Evolutionary conservation across 2,888 invertebrate species (phyloP).

Genomic region (Meteorus cinctellus): DNA sequence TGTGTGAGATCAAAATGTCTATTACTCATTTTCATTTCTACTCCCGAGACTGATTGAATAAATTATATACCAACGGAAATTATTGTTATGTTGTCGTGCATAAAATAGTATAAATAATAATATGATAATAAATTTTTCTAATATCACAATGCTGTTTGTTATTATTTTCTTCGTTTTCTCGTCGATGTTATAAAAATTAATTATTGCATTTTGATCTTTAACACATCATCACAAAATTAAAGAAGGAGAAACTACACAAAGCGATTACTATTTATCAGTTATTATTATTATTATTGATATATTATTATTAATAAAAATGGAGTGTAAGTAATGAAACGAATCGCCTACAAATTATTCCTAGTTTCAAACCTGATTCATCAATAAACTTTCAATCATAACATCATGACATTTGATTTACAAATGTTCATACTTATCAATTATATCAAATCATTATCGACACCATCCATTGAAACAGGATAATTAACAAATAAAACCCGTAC

Average conservation of each 20-base stretch:
- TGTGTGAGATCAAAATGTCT: conserved; percentile 51
- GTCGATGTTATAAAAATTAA: neutral
- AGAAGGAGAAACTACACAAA: neutral
- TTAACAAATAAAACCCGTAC: neutral
- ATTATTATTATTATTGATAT: neutral
- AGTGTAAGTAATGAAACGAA: neutral
- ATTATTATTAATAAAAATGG: conserved; percentile 1
- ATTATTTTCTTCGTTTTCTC: neutral
- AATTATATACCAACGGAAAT: neutral
- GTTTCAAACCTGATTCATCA: neutral
- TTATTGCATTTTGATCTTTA: neutral
- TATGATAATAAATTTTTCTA: conserved; percentile 8
- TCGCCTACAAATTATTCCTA: neutral
- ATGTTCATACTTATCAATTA: neutral
- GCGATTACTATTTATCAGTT: neutral
- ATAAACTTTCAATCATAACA: neutral
- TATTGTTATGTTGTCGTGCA: neutral
- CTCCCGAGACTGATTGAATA: conserved; percentile 18
- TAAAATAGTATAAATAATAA: conserved; percentile 6
- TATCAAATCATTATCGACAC: neutral
- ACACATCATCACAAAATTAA: neutral
- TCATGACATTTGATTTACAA: neutral
- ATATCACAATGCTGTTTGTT: neutral
- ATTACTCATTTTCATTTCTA: conserved; percentile 6
- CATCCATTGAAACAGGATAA: neutral